Evolutionary conservation across 2,888 invertebrate genomes (phyloP), one percentile per base, ranked within the genome.

Genomic region (Latrodectus elegans): DNA sequence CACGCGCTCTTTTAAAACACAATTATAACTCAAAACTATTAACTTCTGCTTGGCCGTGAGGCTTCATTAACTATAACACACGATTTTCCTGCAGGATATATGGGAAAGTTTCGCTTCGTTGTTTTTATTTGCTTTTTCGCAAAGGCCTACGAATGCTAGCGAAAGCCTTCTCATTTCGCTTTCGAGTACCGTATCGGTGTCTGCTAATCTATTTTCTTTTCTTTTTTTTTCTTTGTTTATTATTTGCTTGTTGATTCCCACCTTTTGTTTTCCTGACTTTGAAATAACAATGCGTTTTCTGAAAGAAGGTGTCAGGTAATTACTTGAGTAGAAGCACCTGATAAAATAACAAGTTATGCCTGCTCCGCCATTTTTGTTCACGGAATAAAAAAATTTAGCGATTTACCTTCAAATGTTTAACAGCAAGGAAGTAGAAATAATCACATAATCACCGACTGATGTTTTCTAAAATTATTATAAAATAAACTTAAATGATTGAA

Each of bases 201-300:
- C 86, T 87, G 81, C 81, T 87, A 81, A 76, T 87, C 76, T 87
- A 82, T 53, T 1, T 22, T 1, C 1, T 53, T 1, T 22, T 1
- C 1, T 1, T 22, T 77, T 77, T 77, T 77, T 71, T 65, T 17
- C 55, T 15, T 72, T 65, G 17, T 76, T 26, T 67, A 14, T 74
- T 72, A 67, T 75, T 80, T 75, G 71, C 76, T 81, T 87, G 86
- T 67, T 80, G 65, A 80, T 80, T 72, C 75, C 60, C 60, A 65
- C 80, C 38, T 80, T 87, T 87, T 87, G 86, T 87, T 87, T 87
- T 87, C 77, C 86, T 87, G 86, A 87, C 86, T 87, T 87, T 75
- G 86, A 81, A 81, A 87, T 80, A 87, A 87, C 86, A 81, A 87
- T 87, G 77, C 67, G 65, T 87, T 87, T 81, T 72, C 76, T 81